Conservation (phyloP, 53 echinoderm and acorn worm species). For the Stichopus horrens region DNA sequence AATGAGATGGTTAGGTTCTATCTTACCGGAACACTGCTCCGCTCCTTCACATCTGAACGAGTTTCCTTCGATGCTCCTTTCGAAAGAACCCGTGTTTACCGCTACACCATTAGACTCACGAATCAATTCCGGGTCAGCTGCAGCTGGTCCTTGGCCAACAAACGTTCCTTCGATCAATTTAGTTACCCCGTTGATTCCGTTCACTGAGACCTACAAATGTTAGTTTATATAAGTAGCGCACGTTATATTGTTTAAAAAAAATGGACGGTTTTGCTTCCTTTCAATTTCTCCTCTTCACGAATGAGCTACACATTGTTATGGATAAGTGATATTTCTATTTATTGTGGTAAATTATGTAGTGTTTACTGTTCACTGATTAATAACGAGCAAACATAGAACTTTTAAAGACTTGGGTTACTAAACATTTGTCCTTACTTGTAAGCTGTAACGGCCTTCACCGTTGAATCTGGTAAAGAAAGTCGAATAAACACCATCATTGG, state of each 20-base stretch:
- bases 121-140: conserved; percentile 38
- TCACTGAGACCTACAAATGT: conserved; percentile 32
- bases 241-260: not conserved
- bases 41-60: conserved; percentile 61
- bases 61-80: conserved; percentile 59
- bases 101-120: not conserved
- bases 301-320: too few relatives aligned
- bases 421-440: not conserved
- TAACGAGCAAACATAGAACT: too few relatives aligned
- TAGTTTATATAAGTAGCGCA: not conserved
- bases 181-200: too few relatives aligned
- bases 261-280: too few relatives aligned
- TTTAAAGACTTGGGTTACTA: not conserved
- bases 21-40: conserved; percentile 29
- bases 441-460: conserved; percentile 1
- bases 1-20: not conserved
- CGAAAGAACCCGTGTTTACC: conserved; percentile 55
- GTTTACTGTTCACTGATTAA: too few relatives aligned
- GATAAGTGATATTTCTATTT: too few relatives aligned
- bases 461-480: conserved; percentile 2
- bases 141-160: conserved; percentile 55
- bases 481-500: conserved; percentile 18
- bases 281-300: too few relatives aligned
- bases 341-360: too few relatives aligned
- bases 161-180: conserved; percentile 47